Evolutionary conservation across 1,140 invertebrate genomes (phyloP), one percentile per base, ranked within the genome.

Genomic region (Pseudobourletiella spinata): DNA sequence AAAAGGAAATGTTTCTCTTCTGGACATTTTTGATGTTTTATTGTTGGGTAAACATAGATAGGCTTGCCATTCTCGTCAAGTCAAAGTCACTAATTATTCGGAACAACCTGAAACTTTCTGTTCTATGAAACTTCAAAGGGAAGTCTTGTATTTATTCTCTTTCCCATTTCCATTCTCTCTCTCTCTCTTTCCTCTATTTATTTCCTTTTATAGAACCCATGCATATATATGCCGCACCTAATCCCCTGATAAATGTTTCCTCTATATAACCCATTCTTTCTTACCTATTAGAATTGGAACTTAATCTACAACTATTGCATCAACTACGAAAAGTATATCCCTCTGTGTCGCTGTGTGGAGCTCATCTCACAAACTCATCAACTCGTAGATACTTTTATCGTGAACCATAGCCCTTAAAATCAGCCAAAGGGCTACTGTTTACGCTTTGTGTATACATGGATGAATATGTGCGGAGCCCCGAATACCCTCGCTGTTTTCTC

Each of bases 11-110:
- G 44, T 58, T 58, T 58, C 61, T 63, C 57, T 63, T 63, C 57
- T 63, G 63, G 63, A 56, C 57, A 64, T 64, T 64, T 64, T 64
- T 64, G 63, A 64, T 64, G 63, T 64, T 64, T 59, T 48, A 64
- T 55, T 59, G 57, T 64, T 59, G 52, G 56, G 44, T 52, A 64
- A 64, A 64, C 42, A 64, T 18, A 54, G 32, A 50, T 28, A 48
- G 20, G 59, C 59, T 43, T 64, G 56, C 59, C 62, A 44, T 59
- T 46, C 26, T 22, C 32, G 8, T 55, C 57, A 25, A 65, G 54
- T 57, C 63, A 61, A 44, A 66, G 60, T 61, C 64, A 62, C 64
- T 66, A 66, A 66, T 66, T 66, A 66, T 66, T 66, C 59, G 46
- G 50, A 66, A 66, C 59, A 55, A 66, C 64, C 56, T 61, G 64